Evolutionary conservation across 2,113 vertebrate genomes (phyloP), one percentile per base, ranked within the genome.

Genomic region (Picathartes gymnocephalus): DNA sequence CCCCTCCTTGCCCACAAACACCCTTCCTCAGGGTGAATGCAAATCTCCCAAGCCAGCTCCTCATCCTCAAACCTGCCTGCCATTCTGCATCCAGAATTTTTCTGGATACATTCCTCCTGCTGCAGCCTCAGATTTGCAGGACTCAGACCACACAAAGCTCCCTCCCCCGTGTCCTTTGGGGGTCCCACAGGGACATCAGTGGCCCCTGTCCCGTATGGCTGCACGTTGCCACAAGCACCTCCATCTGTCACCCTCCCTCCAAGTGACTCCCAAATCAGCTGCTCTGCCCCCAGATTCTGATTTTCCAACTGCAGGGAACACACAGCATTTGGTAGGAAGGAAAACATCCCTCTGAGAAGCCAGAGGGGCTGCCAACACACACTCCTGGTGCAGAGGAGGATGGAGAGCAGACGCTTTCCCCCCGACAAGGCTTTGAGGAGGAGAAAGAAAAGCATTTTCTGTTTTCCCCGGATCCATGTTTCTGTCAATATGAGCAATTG

Each of bases 61-160:
- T 72, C 47, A 11, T 24, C 2, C 1, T 20, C 45, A 50, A 58
- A 70, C 71, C 72, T 42, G 19, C 58, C 54, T 0, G 0, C 6
- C 40, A 11, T 31, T 42, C 72, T 62, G 61, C 15, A 6, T 28
- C 70, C 84, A 51, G 33, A 28, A 15, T 44, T 58, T 80, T 11
- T 25, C 50, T 61, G 79, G 61, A 27, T 6, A 3, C 53, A 3
- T 15, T 73, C 13, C 35, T 85, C 17, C 58, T 47, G 4, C 33
- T 23, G 13, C 1, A 28, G 23, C 42, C 50, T 76, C n/a, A 10
- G 18, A 13, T 15, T 13, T 44, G 54, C 62, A 31, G 42, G 37
- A 13, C 58, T 77, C 64, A 16, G 54, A 17, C 3, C 39, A 37
- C 31, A 13, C 25, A 18, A 5, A 11, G 3, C 39, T 2, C 1